Base-by-base conservation (phyloP, 2,797 vertebrate genomes). In the Leuciscus waleckii region DNA sequence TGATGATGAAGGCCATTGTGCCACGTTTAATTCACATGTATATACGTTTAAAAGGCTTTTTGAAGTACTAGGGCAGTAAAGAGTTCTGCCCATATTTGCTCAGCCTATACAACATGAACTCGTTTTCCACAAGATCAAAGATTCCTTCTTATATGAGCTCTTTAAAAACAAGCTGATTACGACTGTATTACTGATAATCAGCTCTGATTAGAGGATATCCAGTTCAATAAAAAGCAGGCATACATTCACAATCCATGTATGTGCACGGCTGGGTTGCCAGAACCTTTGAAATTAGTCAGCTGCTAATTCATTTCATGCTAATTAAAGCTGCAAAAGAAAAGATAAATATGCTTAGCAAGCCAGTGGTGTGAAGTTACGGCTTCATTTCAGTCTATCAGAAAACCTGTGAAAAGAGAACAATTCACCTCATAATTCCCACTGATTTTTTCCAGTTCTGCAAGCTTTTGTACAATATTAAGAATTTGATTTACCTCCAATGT, bases 231-330 rank as follows among this genome's bases (percentile, higher is more conserved):
- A 35, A 49, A 35, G 19, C 41, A 49, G 29, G 13, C 19, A 49
- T 49, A 61, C 21, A 75, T 35, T 56, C 51, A 71, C 54, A 32
- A 85, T 68, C 19, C 54, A 65, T 70, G 83, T 58, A 23, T 37
- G 58, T 69, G n/a, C n/a, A 29, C 67, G 54, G 41, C 71, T 77
- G 74, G 81, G 58, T 46, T 54, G 39, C 23, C n/a, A 13, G 29
- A 89, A 43, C 32, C 58, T 51, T 69, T 78, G 37, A 85, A 82
- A 88, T 85, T 1, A 77, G 81, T 83, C 35, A 46, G 35, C 77
- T 78, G 37, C 39, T 58, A 43, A 16, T 69, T 23, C 2, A 41
- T 71, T 51, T 35, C 11, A 14, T 79, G 56, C 4, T 80, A 49
- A 79, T 88, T 74, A 63, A 86, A 51, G 32, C 58, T 51, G 35